Evolutionary conservation across 1,140 invertebrate species (phyloP).

Genomic region (Papilio polyxenes): DNA sequence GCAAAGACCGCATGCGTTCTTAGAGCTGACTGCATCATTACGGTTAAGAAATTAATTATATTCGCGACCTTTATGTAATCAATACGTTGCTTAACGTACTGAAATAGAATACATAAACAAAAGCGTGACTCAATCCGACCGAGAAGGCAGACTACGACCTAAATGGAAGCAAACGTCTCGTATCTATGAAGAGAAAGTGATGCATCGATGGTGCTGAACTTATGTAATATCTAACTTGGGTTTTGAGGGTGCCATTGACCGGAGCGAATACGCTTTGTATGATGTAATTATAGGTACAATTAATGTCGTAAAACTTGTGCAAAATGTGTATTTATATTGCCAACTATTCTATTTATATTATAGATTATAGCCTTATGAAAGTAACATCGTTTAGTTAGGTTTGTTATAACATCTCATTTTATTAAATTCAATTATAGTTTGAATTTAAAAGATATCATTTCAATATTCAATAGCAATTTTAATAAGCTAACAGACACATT

Average conservation of each 20-base stretch:
- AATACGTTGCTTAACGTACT: constrained; percentile 24
- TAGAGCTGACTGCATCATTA: not conserved
- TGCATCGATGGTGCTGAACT: constrained; percentile 31
- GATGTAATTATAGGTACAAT: not conserved
- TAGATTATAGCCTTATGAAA: too few species aligned
- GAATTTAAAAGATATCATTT: not conserved
- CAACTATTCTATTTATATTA: too few species aligned
- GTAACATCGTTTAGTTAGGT: too few species aligned
- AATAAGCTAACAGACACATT: not conserved
- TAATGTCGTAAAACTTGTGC: not conserved
- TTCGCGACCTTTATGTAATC: constrained; percentile 22
- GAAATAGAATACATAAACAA: constrained; percentile 36
- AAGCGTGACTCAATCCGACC: constrained; percentile 13
- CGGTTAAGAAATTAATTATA: constrained; percentile 27
- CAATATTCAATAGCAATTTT: not conserved
- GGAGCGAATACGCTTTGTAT: not conserved
- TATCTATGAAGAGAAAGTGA: constrained; percentile 38
- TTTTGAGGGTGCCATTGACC: constrained; percentile 36
- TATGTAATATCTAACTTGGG: constrained; percentile 29
- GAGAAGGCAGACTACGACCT: constrained; percentile 24
- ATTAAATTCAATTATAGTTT: too few species aligned
- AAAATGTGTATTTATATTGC: not conserved
- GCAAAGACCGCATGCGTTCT: not conserved
- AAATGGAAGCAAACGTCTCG: constrained; percentile 31
- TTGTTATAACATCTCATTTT: too few species aligned